Conservation (phyloP, 2,113 vertebrate genomes). For the Rhabdornis inornatus region DNA sequence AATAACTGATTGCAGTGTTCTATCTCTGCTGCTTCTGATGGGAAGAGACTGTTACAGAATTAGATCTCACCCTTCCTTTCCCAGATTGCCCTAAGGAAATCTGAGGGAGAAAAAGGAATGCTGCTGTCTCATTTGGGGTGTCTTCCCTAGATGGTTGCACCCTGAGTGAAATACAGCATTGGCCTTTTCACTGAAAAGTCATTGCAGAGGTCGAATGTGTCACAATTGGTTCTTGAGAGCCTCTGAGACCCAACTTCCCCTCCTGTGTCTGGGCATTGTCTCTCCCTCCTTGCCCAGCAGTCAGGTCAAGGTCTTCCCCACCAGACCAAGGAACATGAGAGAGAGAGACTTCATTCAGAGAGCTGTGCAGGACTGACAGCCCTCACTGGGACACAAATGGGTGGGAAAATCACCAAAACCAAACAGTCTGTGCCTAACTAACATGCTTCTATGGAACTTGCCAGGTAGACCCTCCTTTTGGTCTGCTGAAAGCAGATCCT, state of each 20-base stretch:
- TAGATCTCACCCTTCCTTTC: background rate
- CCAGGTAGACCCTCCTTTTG: background rate
- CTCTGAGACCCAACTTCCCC: background rate
- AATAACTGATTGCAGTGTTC: background rate
- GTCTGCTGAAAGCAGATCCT: background rate
- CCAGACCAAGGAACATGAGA: fast-evolving
- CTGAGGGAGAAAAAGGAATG: background rate
- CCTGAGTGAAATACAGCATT: background rate
- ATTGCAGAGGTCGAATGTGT: background rate
- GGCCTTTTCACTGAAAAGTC: background rate
- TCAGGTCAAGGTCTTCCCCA: background rate
- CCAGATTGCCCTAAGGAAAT: background rate
- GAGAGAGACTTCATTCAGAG: background rate
- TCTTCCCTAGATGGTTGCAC: background rate
- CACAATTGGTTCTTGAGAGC: background rate
- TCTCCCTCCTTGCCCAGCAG: background rate
- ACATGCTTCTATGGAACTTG: background rate
- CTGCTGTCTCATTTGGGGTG: background rate
- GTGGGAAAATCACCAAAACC: background rate
- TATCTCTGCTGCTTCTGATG: background rate
- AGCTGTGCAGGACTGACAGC: background rate
- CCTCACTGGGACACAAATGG: background rate
- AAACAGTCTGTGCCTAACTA: background rate
- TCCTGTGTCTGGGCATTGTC: background rate
- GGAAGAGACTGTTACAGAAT: background rate